Evolutionary conservation across 2,797 vertebrate species (phyloP).

Genomic region (Cossypha polioptera): DNA sequence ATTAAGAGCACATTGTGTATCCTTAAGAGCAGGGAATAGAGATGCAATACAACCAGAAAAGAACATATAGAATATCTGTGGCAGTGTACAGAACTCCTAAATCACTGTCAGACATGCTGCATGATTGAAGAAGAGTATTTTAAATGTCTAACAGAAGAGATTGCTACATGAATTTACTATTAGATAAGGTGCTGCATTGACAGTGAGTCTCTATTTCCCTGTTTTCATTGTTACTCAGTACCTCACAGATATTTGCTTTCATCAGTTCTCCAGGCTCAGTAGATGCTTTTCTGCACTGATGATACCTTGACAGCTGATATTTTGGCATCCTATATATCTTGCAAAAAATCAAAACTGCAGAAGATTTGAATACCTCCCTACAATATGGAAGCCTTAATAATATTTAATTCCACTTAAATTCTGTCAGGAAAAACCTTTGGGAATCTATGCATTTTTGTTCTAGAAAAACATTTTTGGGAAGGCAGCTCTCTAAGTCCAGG

Average conservation of each 20-base stretch:
- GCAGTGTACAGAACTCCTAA: neutral
- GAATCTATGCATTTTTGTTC: neutral
- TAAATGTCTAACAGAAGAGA: neutral
- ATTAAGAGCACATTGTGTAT: neutral
- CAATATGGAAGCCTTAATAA: neutral
- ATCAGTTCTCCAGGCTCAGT: neutral
- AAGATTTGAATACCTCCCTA: neutral
- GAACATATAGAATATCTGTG: neutral
- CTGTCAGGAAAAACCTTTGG: neutral
- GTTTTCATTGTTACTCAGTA: fast-evolving
- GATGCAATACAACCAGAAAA: neutral
- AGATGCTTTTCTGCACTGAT: neutral
- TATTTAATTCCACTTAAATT: neutral
- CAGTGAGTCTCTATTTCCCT: neutral
- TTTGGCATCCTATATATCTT: neutral
- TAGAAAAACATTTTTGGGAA: neutral
- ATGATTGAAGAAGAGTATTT: neutral
- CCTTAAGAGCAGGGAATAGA: neutral
- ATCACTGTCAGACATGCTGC: neutral
- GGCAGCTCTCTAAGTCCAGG: neutral
- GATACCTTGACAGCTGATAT: neutral
- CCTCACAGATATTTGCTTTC: neutral
- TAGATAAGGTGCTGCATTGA: neutral
- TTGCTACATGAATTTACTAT: neutral
- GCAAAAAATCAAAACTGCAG: neutral